A percentile compares a stretch with the other conserved stretches of the same genome.
These are phyloP conservation scores for Dipodomys merriami DNA, from an alignment of 2,113 vertebrate species.

Conservation along the genomic window DNA sequence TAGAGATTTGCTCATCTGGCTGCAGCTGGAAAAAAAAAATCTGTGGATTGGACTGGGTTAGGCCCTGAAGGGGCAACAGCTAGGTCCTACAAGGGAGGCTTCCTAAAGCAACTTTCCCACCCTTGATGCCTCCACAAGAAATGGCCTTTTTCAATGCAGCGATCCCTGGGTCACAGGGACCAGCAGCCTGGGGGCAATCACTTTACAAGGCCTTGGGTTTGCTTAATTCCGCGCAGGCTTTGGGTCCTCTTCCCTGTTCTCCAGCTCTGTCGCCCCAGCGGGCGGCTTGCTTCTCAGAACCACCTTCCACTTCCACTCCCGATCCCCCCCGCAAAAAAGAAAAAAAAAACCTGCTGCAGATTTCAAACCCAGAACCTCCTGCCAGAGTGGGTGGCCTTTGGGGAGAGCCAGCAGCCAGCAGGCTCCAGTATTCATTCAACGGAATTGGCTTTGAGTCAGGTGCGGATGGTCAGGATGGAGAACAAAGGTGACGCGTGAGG, in stretches of 20 bases:
- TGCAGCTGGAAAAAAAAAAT: too few relatives aligned
- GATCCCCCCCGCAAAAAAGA: neutral
- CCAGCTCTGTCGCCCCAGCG: neutral
- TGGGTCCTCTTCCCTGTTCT: neutral
- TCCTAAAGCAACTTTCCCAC: too few relatives aligned
- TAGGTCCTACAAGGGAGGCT: neutral
- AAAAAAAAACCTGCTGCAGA: too few relatives aligned
- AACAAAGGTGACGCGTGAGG: neutral
- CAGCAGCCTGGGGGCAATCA: neutral
- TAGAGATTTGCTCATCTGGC: neutral
- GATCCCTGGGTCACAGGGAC: neutral
- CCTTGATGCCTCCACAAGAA: neutral
- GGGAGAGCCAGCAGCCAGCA: neutral
- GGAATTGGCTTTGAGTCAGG: too few relatives aligned
- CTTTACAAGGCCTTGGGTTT: too few relatives aligned
- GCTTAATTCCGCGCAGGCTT: neutral
- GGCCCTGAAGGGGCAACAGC: too few relatives aligned
- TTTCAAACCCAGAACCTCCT: neutral
- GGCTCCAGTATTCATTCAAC: neutral
- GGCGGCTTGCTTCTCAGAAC: too few relatives aligned
- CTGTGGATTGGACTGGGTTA: too few relatives aligned
- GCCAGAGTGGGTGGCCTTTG: neutral
- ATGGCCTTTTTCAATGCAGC: neutral
- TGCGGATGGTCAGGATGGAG: neutral
- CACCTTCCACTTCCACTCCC: too few relatives aligned